phyloP scores from a whole-genome alignment of 2,113 vertebrate genomes.

The Trinectes maculatus region DNA sequence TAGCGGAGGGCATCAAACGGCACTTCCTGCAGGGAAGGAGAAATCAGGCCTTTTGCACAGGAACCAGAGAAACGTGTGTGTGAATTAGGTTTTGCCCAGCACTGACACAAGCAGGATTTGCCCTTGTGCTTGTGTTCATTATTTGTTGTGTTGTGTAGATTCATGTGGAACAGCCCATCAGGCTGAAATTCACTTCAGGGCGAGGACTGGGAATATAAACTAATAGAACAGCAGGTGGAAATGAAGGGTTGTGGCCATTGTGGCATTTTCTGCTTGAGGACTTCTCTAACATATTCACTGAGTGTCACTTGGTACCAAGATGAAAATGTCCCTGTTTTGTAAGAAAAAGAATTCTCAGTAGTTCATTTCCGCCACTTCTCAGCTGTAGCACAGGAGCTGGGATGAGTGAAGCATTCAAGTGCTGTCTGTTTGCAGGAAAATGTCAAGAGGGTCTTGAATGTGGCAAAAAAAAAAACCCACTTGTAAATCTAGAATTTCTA shows the following conservation, averaged over 20 bases:
- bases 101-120: background rate
- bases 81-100: too few species aligned
- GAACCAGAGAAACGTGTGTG: background rate
- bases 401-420: background rate
- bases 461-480: conserved; percentile 26
- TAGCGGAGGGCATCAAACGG: conserved; percentile 87
- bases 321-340: conserved; percentile 61
- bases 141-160: background rate
- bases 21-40: conserved; percentile 73
- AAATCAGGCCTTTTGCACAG: background rate
- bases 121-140: background rate
- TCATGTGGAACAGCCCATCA: background rate
- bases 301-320: conserved; percentile 38
- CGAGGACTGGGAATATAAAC: background rate
- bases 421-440: conserved; percentile 57
- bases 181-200: background rate
- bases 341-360: conserved; percentile 35
- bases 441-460: conserved; percentile 66
- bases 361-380: conserved; percentile 32
- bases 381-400: conserved; percentile 4
- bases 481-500: conserved; percentile 28
- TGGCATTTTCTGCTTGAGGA: conserved; percentile 47
- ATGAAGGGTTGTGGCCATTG: conserved; percentile 7
- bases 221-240: background rate
- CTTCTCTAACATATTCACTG: conserved; percentile 49